Evolutionary conservation across 1,140 invertebrate genomes (phyloP), one percentile per base, ranked within the genome.

Genomic region (Pinna nobilis): DNA sequence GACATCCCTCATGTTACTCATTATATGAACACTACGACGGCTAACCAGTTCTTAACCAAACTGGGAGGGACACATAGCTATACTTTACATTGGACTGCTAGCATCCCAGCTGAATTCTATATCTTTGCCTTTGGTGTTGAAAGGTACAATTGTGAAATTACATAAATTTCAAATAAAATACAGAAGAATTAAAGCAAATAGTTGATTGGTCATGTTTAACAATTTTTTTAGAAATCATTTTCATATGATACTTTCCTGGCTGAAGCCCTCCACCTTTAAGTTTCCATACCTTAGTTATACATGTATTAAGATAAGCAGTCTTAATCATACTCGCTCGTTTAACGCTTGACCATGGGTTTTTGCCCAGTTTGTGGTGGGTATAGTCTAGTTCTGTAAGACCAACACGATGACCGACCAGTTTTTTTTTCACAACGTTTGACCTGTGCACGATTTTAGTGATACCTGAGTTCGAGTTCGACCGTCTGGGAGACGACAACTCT

Each of bases 61-160:
- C 59, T 71, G 9, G 69, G 69, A 13, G 59, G 47, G 4, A 71
- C 25, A 20, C 33, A 71, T 25, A 71, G 69, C 47, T 71, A 71
- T 23, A 63, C 69, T 13, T 7, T 71, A 13, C 59, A 71, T 37
- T 71, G 59, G 59, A 63, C 20, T n/a, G 44, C 33, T 2, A 28
- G 53, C 13, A 53, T 71, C 5, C 69, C 69, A 25, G 33, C 20
- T 23, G 28, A 44, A 9, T 61, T 71, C 37, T 30, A 35, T 6
- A 30, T 71, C 2, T 23, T 13, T 18, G 49, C 33, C 15, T 39
- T 33, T 23, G 69, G 59, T 2, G 35, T 71, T 3, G 59, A 71
- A 55, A 63, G 44, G 69, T 71, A 64, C 41, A 28, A 30, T 23
- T 28, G 13, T 39, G n/a, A 3, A 30, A 33, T n/a, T 44, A 44